Evolutionary conservation across 2,113 vertebrate genomes (phyloP), one percentile per base, ranked within the genome.

Genomic region (Heterochromis multidens): DNA sequence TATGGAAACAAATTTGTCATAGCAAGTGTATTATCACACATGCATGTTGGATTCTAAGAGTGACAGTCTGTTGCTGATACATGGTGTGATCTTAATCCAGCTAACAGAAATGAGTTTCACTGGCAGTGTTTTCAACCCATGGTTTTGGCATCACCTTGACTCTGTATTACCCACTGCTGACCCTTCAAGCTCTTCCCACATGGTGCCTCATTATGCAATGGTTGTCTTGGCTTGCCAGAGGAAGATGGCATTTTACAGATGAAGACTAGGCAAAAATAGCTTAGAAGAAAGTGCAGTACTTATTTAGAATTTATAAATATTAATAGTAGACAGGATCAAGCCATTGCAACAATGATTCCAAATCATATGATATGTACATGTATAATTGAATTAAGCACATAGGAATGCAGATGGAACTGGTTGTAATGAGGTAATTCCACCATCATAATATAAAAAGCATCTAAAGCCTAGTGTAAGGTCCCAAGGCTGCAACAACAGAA

Each of bases 1-100:
- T 61, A 74, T 79, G 49, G 81, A 19, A 62, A 84, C 72, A 23
- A 35, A 62, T 58, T 25, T 62, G 10, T 43, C 56, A 78, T 35
- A 29, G 72, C 13, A 77, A 74, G 11, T 23, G 1, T 52, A 52
- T 52, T 31, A 29, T 52, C 43, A 52, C 0, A 17, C 46, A 14
- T 29, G 25, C 31, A 81, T 60, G 54, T 60, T 31, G 52, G 21
- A 29, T 79, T 58, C 16, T 23, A 25, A 21, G 35, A 79, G 7
- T 49, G 23, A 77, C 57, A 35, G 46, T 27, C 23, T 58, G 6
- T 58, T 72, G 65, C 40, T 49, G 25, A 27, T 40, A 8, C 37
- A 37, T 65, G 21, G 4, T 56, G 54, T 25, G n/a, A 57, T 21
- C 23, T 21, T 17, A 72, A 46, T 70, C 40, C 2, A 27, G 40